Base-by-base conservation (phyloP, 2,113 vertebrate genomes). In the Labeo rohita region DNA sequence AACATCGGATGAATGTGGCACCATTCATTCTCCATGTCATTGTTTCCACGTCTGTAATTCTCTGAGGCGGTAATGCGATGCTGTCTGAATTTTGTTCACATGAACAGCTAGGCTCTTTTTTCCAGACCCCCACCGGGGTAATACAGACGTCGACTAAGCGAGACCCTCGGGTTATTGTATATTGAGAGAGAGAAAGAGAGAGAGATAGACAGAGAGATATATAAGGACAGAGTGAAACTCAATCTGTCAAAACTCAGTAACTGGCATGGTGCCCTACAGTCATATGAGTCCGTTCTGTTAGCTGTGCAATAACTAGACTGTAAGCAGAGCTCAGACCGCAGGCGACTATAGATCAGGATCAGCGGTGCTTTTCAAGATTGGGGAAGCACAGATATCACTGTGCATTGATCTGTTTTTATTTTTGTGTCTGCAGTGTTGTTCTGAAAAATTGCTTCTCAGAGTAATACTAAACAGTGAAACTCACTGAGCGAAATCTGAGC, bases 11-110 rank as follows among this genome's bases (percentile, higher is more conserved):
- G 61, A 83, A 83, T 88, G 78, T 82, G 49, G 72, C 72, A 84
- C 77, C 84, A 84, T 84, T 86, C 87, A 84, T 86, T 49, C 80
- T 74, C 74, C 12, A 80, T 85, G 11, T 84, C 45, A 45, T 81
- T 56, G 59, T 76, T 68, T 77, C 79, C 84, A 54, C 36, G 68
- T n/a, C 36, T 75, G 77, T 77, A 82, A 82, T 73, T 85, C 61
- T 85, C 43, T 68, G 36, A 63, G 74, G 54, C 23, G 72, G 79
- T 84, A 87, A 89, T 85, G 80, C 8, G 66, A 83, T 84, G 81
- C 88, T 61, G n/a, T 80, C 68, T 83, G 79, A 87, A 87, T 68
- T 43, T 65, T 68, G 76, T 83, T 87, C 65, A 56, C 65, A 34
- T 82, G 70, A 84, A 68, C 80, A 72, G 78, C 68, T 75, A 52